Evolutionary conservation across 2,113 vertebrate genomes (phyloP).

Genomic region (Ancistrus triradiatus): DNA sequence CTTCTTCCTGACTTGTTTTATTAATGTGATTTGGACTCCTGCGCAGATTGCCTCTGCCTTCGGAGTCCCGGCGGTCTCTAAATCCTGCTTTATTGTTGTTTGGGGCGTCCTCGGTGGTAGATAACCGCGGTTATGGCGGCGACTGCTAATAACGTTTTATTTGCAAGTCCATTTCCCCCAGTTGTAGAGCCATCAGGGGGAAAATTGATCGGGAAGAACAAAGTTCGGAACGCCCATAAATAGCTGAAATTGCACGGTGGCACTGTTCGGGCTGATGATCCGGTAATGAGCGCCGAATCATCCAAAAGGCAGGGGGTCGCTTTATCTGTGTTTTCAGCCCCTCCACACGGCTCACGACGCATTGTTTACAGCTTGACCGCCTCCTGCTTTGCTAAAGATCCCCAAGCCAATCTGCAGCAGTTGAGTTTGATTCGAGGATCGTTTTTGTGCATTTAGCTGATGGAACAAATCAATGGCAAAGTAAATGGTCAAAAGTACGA

Average conservation of each 20-base stretch:
- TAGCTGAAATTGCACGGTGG: constrained; percentile 45
- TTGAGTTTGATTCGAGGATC: too few relatives aligned
- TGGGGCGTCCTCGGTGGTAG: constrained; percentile 15
- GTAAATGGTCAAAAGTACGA: too few relatives aligned
- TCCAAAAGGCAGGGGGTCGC: constrained; percentile 1
- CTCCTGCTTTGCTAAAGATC: neutral
- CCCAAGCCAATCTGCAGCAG: too few relatives aligned
- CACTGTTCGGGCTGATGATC: constrained; percentile 55
- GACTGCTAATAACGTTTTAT: constrained; percentile 40
- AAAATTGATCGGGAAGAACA: constrained; percentile 44
- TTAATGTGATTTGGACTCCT: neutral
- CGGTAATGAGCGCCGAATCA: constrained; percentile 56
- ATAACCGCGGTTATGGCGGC: constrained; percentile 40
- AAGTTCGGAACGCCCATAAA: constrained; percentile 50
- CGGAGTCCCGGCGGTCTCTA: constrained; percentile 5
- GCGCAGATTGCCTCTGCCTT: neutral
- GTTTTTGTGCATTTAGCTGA: neutral
- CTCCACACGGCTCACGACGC: neutral
- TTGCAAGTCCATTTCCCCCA: constrained; percentile 33
- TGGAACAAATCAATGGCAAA: too few relatives aligned
- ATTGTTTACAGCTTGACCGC: neutral
- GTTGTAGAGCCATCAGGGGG: constrained; percentile 49
- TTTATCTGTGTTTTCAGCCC: neutral
- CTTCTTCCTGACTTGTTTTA: too few relatives aligned
- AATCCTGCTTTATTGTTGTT: constrained; percentile 42